These are phyloP conservation scores for Baryphthengus martii DNA, from an alignment of 2,113 vertebrate species.

Conservation along the genomic window DNA sequence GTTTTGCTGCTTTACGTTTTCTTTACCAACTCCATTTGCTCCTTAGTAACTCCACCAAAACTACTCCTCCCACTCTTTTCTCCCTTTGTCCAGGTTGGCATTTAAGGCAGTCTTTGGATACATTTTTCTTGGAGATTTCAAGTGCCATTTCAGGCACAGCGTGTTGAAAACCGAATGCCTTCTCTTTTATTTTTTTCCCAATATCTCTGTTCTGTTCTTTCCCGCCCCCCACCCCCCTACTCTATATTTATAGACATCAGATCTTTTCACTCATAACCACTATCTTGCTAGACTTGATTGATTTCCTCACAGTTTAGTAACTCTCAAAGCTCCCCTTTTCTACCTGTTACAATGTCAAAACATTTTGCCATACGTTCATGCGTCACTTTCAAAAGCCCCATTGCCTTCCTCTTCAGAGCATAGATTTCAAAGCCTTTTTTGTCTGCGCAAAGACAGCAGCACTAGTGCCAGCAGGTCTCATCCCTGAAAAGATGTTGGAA, in stretches of 20 bases:
- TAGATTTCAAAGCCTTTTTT: not conserved
- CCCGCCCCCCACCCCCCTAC: no score
- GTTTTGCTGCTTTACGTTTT: not conserved
- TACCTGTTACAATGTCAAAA: constrained; percentile 29
- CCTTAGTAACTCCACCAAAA: not conserved
- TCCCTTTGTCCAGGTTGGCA: not conserved
- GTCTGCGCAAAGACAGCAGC: not conserved
- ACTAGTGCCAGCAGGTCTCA: not conserved
- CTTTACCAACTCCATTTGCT: not conserved
- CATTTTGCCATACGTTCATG: not conserved
- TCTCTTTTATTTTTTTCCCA: not conserved
- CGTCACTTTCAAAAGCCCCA: not conserved
- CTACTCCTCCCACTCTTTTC: not conserved
- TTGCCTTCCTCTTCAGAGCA: not conserved
- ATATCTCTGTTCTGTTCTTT: not conserved
- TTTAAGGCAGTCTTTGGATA: not conserved
- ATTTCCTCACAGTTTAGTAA: not conserved
- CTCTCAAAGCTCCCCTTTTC: constrained; percentile 21
- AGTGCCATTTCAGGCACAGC: not conserved
- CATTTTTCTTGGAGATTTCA: not conserved
- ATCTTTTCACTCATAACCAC: constrained; percentile 12
- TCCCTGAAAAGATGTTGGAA: not conserved
- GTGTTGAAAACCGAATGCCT: not conserved
- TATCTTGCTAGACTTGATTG: constrained; percentile 38
- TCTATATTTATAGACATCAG: not conserved